Evolutionary conservation across 2,888 invertebrate species (phyloP).

Genomic region (Sepioteuthis lessoniana): DNA sequence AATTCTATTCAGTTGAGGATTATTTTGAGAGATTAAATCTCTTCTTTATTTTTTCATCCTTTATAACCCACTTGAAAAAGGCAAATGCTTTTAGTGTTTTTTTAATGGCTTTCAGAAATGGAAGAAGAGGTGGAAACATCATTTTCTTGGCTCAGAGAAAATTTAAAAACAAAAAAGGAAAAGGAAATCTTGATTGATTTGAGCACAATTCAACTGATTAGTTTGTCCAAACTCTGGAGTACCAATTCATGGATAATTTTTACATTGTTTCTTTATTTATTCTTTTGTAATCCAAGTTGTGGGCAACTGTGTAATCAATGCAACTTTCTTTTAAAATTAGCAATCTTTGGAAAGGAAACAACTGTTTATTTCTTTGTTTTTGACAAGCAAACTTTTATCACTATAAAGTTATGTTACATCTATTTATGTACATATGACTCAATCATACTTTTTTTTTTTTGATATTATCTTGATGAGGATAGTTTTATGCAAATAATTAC

Average conservation of each 20-base stretch:
- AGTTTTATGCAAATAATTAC: too few species aligned
- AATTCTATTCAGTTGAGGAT: background rate
- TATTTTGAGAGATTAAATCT: background rate
- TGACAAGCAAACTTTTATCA: background rate
- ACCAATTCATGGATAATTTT: background rate
- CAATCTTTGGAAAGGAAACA: background rate
- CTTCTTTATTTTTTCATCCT: background rate
- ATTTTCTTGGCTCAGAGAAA: background rate
- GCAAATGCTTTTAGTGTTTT: slow-evolving; percentile 25
- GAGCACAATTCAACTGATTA: background rate
- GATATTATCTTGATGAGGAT: too few species aligned
- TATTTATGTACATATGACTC: background rate
- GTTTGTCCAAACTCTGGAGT: background rate
- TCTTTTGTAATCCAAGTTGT: background rate
- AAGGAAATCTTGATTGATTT: background rate
- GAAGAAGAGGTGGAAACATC: background rate
- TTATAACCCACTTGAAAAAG: background rate
- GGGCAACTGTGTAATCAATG: background rate
- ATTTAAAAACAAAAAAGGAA: background rate
- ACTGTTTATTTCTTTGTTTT: background rate
- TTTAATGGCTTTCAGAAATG: background rate
- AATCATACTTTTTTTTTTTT: too few species aligned
- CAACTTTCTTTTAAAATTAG: background rate
- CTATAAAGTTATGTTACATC: background rate
- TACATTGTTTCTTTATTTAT: background rate